phyloP scores from a whole-genome alignment of 2,797 vertebrate genomes.

The Mionectes olivaceus region DNA sequence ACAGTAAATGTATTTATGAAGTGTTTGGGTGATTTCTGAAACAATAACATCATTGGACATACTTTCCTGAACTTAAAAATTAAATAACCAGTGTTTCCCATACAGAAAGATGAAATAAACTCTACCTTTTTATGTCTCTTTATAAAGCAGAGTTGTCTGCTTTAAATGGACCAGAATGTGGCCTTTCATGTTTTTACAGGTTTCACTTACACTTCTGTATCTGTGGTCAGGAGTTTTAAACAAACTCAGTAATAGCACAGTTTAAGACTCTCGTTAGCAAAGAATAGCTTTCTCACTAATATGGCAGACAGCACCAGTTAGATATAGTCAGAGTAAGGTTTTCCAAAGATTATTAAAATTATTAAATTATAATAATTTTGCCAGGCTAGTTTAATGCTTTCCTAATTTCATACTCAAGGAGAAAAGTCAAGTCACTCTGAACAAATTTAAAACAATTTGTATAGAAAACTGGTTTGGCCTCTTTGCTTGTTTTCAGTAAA shows the following conservation, averaged over 20 bases:
- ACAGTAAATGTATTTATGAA: not conserved
- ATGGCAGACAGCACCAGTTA: not conserved
- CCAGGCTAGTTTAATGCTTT: not conserved
- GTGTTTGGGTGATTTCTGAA: not conserved
- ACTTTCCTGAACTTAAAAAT: not conserved
- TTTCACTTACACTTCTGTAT: slow-evolving; percentile 10
- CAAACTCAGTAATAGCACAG: not conserved
- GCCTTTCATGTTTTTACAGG: not conserved
- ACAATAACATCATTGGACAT: not conserved
- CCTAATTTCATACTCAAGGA: not conserved
- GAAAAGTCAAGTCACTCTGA: not conserved
- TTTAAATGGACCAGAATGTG: not conserved
- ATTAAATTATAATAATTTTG: not conserved
- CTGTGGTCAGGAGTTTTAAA: slow-evolving; percentile 14
- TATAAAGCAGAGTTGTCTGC: not conserved
- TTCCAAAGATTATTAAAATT: not conserved
- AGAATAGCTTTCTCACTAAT: not conserved
- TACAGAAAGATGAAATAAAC: not conserved
- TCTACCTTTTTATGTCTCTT: not conserved
- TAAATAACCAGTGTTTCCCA: not conserved
- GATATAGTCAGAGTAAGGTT: not conserved
- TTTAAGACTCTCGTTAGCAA: slow-evolving; percentile 1
- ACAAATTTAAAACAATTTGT: not conserved
- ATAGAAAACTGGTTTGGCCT: not conserved
- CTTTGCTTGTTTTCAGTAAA: not conserved